Evolutionary conservation across 2,113 vertebrate species (phyloP).

Genomic region (Psettodes erumei): DNA sequence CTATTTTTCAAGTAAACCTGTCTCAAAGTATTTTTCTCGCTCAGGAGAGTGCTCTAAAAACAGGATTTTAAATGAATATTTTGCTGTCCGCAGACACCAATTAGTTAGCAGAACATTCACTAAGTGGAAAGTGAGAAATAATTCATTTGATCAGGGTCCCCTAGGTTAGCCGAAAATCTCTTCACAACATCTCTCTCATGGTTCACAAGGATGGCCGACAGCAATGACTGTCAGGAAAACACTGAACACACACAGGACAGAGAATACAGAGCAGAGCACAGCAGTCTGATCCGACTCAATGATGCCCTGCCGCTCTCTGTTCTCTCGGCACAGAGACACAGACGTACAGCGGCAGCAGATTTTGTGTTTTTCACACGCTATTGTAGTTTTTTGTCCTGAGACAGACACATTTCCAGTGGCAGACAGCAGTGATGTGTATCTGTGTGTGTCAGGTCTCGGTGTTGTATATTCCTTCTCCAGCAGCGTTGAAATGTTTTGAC

Average conservation of each 20-base stretch:
- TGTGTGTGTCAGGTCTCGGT: slow-evolving; percentile 29
- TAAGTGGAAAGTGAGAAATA: slow-evolving; percentile 55
- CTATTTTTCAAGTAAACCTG: slow-evolving; percentile 16
- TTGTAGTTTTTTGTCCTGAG: slow-evolving; percentile 19
- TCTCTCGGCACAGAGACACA: slow-evolving; percentile 4
- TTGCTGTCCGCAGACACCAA: slow-evolving; percentile 56
- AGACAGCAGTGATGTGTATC: slow-evolving; percentile 21
- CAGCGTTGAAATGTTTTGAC: slow-evolving; percentile 78
- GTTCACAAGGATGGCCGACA: slow-evolving; percentile 12
- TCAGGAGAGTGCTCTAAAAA: slow-evolving; percentile 27
- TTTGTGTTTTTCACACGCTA: slow-evolving; percentile 13
- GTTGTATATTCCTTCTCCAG: slow-evolving; percentile 59
- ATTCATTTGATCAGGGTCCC: slow-evolving; percentile 41
- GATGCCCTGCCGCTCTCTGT: not conserved
- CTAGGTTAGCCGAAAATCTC: slow-evolving; percentile 29
- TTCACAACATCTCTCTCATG: slow-evolving; percentile 17
- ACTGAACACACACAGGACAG: slow-evolving; percentile 4
- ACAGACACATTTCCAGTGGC: slow-evolving; percentile 26
- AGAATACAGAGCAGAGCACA: slow-evolving; percentile 8
- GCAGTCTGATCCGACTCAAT: slow-evolving; percentile 19
- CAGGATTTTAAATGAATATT: slow-evolving; percentile 42
- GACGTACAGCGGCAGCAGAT: slow-evolving; percentile 23
- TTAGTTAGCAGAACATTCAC: slow-evolving; percentile 43
- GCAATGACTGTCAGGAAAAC: slow-evolving; percentile 20
- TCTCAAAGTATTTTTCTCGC: slow-evolving; percentile 10